Evolutionary conservation across 2,113 vertebrate genomes (phyloP), one percentile per base, ranked within the genome.

Genomic region (Dissostichus mawsoni): DNA sequence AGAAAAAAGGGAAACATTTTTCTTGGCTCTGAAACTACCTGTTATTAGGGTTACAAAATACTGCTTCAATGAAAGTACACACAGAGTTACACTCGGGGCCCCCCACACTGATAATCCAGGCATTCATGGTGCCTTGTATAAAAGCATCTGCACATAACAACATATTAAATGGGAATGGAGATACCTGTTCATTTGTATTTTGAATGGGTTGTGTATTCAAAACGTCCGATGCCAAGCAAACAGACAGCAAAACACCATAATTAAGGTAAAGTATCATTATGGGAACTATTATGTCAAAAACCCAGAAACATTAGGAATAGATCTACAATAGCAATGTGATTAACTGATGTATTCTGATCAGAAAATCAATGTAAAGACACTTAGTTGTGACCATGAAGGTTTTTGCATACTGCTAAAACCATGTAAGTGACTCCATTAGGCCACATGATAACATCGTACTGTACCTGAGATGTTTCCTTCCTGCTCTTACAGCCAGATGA

Each of bases 361-460:
- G 61, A 84, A 90, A 92, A 93, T 94, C 91, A 90, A 93, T 93
- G 78, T 83, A 80, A 88, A 91, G 85, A 92, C 74, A 80, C 78
- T 91, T 65, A 85, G 86, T 57, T 77, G 79, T 70, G 72, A 83
- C 57, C 36, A 76, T 3, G 50, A 58, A 69, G 78, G 64, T 82
- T 78, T 53, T 69, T 87, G 81, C 75, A 80, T 62, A 44, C 71
- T 90, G 70, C 67, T 89, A 68, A 82, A 86, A 79, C 76, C 81
- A 52, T 85, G 87, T 90, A 89, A 92, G 92, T 80, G 87, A 89
- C 87, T 94, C 88, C 92, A 92, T 92, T 91, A 94, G 85, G 75
- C 75, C 73, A 76, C 82, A 81, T 52, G 91, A 94, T 93, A 93
- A 92, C 82, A 94, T 93, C 90, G 69, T 74, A 82, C 83, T 85